A percentile compares a stretch with the other conserved stretches of the same genome.
These are phyloP conservation scores for Eurypyga helias DNA, from an alignment of 2,113 vertebrate species.

Conservation along the genomic window DNA sequence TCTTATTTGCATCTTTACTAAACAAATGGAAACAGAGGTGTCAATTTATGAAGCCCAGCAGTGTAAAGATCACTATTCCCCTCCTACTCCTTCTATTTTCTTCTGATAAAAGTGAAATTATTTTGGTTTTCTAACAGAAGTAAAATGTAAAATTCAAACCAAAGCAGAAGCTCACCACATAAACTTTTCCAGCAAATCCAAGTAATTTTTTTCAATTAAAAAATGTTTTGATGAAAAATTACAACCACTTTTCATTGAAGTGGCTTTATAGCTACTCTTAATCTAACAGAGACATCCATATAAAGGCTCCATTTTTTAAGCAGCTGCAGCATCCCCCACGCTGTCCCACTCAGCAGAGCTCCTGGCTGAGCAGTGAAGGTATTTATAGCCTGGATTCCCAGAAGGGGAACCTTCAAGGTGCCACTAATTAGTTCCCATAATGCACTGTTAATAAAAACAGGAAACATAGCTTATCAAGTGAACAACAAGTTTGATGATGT, in stretches of 20 bases:
- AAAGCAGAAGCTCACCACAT: not conserved
- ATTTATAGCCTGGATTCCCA: constrained; percentile 34
- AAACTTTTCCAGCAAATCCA: constrained; percentile 11
- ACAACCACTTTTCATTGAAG: constrained; percentile 22
- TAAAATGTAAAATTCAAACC: not conserved
- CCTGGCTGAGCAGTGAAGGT: not conserved
- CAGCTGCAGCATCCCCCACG: not conserved
- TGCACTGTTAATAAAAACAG: constrained; percentile 16
- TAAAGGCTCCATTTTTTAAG: constrained; percentile 8
- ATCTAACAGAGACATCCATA: constrained; percentile 4
- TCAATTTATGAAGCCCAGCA: not conserved
- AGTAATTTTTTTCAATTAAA: constrained; percentile 4
- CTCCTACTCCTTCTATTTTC: not conserved
- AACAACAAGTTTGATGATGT: not conserved
- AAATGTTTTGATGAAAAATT: constrained; percentile 50
- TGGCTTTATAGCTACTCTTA: constrained; percentile 27
- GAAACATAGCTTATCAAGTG: not conserved
- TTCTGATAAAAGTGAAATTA: constrained; percentile 29
- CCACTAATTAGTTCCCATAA: not conserved
- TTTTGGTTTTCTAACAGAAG: constrained; percentile 24
- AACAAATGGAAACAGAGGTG: not conserved
- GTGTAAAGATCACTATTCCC: not conserved
- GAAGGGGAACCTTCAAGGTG: constrained; percentile 29
- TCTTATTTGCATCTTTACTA: not conserved
- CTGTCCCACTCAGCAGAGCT: not conserved